phyloP scores from a whole-genome alignment of 2,113 vertebrate species.

The Nymphicus hollandicus region DNA sequence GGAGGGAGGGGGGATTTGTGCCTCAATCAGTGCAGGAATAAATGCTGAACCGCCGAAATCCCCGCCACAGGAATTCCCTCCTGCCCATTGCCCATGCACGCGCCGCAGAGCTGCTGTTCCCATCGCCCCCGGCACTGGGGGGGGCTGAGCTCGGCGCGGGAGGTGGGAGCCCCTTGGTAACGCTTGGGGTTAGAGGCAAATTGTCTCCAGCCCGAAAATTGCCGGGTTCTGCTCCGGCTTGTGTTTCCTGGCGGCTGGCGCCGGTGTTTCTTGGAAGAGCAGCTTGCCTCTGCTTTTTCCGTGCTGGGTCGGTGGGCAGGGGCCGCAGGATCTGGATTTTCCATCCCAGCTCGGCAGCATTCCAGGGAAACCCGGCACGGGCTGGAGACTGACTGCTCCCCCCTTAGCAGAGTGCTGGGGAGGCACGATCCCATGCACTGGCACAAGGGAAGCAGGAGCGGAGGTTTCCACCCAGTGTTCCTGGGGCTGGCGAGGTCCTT shows the following conservation, averaged over 20 bases:
- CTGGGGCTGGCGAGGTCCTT: accelerated
- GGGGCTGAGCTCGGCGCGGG: not conserved
- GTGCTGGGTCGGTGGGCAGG: not conserved
- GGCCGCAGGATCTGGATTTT: not conserved
- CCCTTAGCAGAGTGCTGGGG: not conserved
- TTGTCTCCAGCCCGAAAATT: not conserved
- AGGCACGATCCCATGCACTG: not conserved
- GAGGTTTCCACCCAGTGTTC: not conserved
- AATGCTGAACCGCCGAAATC: not conserved
- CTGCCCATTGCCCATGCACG: not conserved
- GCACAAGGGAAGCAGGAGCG: accelerated
- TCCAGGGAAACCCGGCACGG: not conserved
- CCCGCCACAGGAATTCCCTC: conserved; percentile 27
- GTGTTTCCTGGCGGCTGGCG: conserved; percentile 10
- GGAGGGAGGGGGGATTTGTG: not conserved
- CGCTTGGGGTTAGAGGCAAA: not conserved
- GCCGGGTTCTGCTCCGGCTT: conserved; percentile 24
- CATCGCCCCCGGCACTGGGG: not conserved
- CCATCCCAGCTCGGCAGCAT: conserved; percentile 5
- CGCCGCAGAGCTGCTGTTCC: not conserved
- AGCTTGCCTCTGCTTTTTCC: conserved; percentile 8
- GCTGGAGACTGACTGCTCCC: not conserved
- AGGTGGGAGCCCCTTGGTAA: not conserved
- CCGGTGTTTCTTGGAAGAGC: conserved; percentile 31
- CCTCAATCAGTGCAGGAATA: not conserved